These are phyloP conservation scores for Disparrhopalites patrizii DNA, from an alignment of 2,888 invertebrate species.

Conservation along the genomic window DNA sequence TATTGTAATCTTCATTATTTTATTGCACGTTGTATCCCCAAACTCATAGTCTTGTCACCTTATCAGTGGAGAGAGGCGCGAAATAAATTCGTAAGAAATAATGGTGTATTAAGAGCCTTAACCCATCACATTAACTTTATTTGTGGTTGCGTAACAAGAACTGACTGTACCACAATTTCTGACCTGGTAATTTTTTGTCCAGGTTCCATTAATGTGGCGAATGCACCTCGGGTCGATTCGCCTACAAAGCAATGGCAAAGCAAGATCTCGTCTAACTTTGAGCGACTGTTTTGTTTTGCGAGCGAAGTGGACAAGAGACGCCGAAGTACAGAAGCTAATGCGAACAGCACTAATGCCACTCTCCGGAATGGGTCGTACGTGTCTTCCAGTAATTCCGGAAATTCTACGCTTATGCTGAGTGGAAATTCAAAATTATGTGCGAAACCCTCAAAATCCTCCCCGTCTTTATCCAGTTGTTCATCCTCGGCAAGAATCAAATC, in stretches of 20 bases:
- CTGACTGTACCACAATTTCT: too few relatives aligned
- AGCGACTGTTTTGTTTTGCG: slow-evolving; percentile 87
- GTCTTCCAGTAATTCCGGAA: slow-evolving; percentile 2
- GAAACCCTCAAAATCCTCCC: slow-evolving; percentile 11
- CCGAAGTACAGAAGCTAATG: slow-evolving; percentile 66
- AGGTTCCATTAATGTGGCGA: not conserved
- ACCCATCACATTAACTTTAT: too few relatives aligned
- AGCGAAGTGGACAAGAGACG: slow-evolving; percentile 84
- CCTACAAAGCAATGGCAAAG: slow-evolving; percentile 72
- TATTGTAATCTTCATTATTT: too few relatives aligned
- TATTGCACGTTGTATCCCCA: too few relatives aligned
- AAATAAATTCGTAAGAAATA: too few relatives aligned
- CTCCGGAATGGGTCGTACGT: slow-evolving; percentile 22
- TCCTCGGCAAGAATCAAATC: slow-evolving; percentile 1
- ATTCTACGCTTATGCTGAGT: slow-evolving; percentile 2
- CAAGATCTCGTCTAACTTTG: slow-evolving; percentile 87
- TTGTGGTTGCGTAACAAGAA: too few relatives aligned
- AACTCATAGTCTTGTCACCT: too few relatives aligned
- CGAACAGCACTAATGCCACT: slow-evolving; percentile 36
- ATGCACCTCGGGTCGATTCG: slow-evolving; percentile 41
- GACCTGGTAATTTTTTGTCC: too few relatives aligned
- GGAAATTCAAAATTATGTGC: slow-evolving; percentile 3
- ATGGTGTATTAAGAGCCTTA: too few relatives aligned
- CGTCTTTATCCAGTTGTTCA: not conserved
- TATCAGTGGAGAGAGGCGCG: too few relatives aligned